Evolutionary conservation across 2,797 vertebrate genomes (phyloP).

Genomic region (Schizothorax lantsangensis): DNA sequence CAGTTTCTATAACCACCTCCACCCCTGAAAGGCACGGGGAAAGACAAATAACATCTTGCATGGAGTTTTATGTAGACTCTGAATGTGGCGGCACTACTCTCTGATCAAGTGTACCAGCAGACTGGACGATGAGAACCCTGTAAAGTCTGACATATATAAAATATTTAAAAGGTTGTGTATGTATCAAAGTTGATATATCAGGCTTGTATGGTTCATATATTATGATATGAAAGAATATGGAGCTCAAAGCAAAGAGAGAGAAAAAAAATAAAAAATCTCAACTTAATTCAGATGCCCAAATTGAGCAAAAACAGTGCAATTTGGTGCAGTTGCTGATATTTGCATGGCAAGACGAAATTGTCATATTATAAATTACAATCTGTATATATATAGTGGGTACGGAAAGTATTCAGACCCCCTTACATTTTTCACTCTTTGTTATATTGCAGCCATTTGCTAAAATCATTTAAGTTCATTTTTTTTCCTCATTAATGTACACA

Average conservation of each 20-base stretch:
- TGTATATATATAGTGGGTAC: no score
- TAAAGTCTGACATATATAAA: background rate
- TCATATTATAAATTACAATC: no score
- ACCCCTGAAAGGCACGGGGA: background rate
- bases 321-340: background rate
- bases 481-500: no score
- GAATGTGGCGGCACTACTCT: background rate
- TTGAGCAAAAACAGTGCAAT: background rate
- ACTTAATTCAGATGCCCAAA: background rate
- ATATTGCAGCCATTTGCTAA: no score
- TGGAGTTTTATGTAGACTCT: background rate
- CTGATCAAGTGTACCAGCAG: background rate
- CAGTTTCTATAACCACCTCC: background rate
- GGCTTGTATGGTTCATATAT: background rate
- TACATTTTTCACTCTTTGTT: no score
- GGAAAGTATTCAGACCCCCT: no score
- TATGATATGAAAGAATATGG: background rate
- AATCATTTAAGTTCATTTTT: no score
- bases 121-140: background rate
- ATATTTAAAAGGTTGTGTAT: background rate
- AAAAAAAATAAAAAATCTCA: background rate
- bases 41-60: background rate
- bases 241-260: background rate
- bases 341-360: background rate
- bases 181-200: background rate